These are phyloP conservation scores for Sphaeridia pumilis DNA, from an alignment of 2,888 invertebrate genomes.

Conservation along the genomic window DNA sequence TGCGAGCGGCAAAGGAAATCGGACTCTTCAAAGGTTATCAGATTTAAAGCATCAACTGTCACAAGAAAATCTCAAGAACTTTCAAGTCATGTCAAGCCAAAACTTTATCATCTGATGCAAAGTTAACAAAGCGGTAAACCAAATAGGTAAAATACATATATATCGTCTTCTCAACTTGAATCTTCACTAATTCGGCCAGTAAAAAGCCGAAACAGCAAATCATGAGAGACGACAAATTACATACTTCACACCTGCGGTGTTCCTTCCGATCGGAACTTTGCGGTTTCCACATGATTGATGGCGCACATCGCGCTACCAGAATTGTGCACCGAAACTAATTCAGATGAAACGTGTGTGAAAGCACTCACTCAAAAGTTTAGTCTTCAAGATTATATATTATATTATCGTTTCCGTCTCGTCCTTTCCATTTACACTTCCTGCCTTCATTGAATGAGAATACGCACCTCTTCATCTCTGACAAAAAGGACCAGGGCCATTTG, in stretches of 20 bases:
- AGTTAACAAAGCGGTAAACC: background rate
- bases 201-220: no score
- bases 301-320: background rate
- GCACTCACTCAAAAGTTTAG: no score
- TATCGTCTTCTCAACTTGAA: no score
- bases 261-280: no score
- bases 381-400: background rate
- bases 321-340: background rate
- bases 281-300: background rate
- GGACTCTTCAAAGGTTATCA: background rate
- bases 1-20: background rate
- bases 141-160: background rate
- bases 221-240: no score
- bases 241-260: no score
- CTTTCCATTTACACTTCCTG: no score
- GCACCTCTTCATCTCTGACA: no score
- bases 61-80: no score
- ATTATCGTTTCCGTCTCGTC: background rate
- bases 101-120: background rate
- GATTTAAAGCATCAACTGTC: background rate
- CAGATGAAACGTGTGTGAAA: background rate
- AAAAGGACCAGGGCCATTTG: no score
- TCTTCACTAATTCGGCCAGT: no score
- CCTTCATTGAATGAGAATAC: no score
- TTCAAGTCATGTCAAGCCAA: background rate